A percentile compares a stretch with the other conserved stretches of the same genome.
These are phyloP conservation scores for Salminus brasiliensis DNA, from an alignment of 2,113 vertebrate genomes.

Conservation along the genomic window DNA sequence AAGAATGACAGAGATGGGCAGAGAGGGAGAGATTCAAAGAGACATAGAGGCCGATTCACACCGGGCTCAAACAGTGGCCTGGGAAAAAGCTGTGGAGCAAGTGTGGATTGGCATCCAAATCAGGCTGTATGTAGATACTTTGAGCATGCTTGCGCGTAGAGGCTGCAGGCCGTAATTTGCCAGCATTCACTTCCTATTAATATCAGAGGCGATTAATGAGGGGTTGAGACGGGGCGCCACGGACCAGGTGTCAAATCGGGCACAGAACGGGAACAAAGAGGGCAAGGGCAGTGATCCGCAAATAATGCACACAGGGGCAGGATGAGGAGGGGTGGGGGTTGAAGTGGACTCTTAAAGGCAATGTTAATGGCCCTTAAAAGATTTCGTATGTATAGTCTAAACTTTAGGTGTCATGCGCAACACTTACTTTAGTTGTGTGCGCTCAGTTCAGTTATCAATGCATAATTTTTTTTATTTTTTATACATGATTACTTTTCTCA, in stretches of 20 bases:
- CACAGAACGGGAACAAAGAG: constrained; percentile 78
- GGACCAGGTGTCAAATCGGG: constrained; percentile 75
- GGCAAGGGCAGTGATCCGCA: constrained; percentile 74
- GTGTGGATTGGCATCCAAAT: constrained; percentile 73
- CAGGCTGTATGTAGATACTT: constrained; percentile 60
- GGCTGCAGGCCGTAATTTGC: constrained; percentile 62
- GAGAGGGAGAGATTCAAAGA: too few relatives aligned
- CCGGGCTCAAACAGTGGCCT: constrained; percentile 32
- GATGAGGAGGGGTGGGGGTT: constrained; percentile 23
- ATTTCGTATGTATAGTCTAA: neutral
- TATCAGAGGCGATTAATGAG: constrained; percentile 82
- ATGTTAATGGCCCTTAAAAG: constrained; percentile 21
- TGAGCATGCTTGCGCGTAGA: constrained; percentile 41
- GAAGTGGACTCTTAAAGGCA: neutral
- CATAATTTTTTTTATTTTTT: neutral
- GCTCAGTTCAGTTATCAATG: neutral
- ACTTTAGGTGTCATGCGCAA: neutral
- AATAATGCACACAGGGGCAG: constrained; percentile 72
- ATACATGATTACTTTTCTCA: too few relatives aligned
- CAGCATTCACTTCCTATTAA: constrained; percentile 79
- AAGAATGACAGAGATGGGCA: too few relatives aligned
- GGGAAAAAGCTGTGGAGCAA: constrained; percentile 49
- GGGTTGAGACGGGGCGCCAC: constrained; percentile 49
- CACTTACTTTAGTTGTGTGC: neutral
- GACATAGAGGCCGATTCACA: too few relatives aligned